phyloP scores from a whole-genome alignment of 2,888 invertebrate genomes.

The Folsomia manolachei region DNA sequence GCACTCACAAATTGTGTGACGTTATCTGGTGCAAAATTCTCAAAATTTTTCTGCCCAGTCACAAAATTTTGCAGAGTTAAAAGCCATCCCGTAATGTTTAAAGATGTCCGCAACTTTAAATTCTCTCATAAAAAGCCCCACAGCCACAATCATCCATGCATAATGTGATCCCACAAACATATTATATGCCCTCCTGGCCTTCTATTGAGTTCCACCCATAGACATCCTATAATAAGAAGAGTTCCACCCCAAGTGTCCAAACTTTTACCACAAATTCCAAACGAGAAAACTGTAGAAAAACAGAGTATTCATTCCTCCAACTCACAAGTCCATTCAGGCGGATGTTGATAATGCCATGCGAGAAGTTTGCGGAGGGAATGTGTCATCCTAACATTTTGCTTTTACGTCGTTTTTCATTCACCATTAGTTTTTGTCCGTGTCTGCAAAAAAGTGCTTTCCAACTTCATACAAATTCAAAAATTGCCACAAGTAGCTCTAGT shows the following conservation, averaged over 20 bases:
- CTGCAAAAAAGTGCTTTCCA: too few relatives aligned
- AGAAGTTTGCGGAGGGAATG: not conserved
- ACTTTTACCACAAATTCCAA: not conserved
- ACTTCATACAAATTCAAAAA: too few relatives aligned
- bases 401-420: not conserved
- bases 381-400: not conserved
- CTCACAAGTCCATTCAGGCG: not conserved
- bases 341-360: not conserved
- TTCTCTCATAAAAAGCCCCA: too few relatives aligned
- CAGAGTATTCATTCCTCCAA: too few relatives aligned
- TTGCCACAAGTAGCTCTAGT: too few relatives aligned
- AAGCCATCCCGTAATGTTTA: too few relatives aligned
- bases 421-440: not conserved
- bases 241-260: not conserved
- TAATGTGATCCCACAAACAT: not conserved
- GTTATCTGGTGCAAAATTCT: not conserved
- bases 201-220: too few relatives aligned
- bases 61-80: not conserved
- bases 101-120: not conserved
- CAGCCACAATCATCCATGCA: not conserved
- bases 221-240: too few relatives aligned
- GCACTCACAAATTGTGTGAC: not conserved
- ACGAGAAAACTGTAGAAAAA: not conserved
- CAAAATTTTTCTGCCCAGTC: not conserved
- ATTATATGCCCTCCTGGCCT: too few relatives aligned